Evolutionary conservation across 2,888 invertebrate genomes (phyloP).

Genomic region (Hipparchia semele): DNA sequence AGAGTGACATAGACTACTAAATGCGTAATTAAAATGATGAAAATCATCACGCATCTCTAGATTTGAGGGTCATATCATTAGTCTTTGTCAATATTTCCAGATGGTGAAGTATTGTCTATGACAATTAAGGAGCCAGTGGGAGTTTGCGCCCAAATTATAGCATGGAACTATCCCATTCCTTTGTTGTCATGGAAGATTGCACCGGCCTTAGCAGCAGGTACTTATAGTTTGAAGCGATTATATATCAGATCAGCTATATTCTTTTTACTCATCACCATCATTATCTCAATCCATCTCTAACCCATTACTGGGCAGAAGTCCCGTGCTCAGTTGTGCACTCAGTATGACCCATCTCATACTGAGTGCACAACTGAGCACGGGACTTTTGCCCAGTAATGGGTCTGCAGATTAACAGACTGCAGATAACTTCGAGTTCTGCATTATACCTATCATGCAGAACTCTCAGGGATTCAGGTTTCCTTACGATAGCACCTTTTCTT

Average conservation of each 20-base stretch:
- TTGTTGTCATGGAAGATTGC: constrained; percentile 98
- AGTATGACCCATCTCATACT: too few species aligned
- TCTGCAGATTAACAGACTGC: too few species aligned
- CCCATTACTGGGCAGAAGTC: not conserved
- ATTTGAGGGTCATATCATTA: not conserved
- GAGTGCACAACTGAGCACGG: too few species aligned
- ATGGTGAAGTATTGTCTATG: constrained; percentile 91
- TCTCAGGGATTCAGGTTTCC: too few species aligned
- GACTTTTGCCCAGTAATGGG: too few species aligned
- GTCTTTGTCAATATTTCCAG: constrained; percentile 58
- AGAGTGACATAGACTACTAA: too few species aligned
- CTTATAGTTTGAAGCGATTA: constrained; percentile 12
- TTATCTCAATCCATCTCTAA: not conserved
- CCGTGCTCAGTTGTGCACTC: too few species aligned
- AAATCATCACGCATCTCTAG: constrained; percentile 49
- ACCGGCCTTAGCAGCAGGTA: constrained; percentile 88
- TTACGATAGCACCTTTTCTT: too few species aligned
- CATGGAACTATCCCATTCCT: constrained; percentile 96
- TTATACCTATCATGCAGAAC: too few species aligned
- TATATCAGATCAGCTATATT: not conserved
- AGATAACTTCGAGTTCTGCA: too few species aligned
- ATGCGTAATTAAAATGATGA: constrained; percentile 23
- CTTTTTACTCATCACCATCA: not conserved
- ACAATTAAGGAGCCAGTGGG: constrained; percentile 94
- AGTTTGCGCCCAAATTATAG: constrained; percentile 96